These are phyloP conservation scores for Drosophila nr. perissopoda DNA, from an alignment of 2,888 invertebrate genomes.

Conservation along the genomic window DNA sequence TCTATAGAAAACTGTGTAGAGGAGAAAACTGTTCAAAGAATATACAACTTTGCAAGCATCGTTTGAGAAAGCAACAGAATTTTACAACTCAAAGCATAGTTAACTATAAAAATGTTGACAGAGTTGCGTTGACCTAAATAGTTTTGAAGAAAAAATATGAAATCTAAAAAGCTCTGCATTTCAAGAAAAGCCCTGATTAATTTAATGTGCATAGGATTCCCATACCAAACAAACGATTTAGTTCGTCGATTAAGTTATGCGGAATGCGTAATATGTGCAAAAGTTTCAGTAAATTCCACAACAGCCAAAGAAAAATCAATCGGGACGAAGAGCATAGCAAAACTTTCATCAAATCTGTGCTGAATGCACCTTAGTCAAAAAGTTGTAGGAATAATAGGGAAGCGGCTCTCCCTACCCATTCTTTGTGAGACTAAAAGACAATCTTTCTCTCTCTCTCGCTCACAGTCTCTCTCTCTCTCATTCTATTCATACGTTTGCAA, in stretches of 20 bases:
- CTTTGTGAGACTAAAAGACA: conserved; percentile 30
- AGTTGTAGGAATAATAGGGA: conserved; percentile 20
- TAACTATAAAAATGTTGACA: conserved; percentile 3
- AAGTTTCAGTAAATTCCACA: conserved; percentile 15
- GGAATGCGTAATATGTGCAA: conserved; percentile 3
- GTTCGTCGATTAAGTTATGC: conserved; percentile 14
- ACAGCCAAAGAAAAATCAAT: conserved; percentile 24
- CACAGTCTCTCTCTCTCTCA: too few species aligned
- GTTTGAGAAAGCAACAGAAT: conserved; percentile 6
- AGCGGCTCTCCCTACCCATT: neutral
- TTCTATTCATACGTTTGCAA: conserved; percentile 23
- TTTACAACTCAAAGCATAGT: conserved; percentile 1
- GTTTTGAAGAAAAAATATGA: conserved; percentile 1
- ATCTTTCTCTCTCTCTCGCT: neutral
- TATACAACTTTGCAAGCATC: conserved; percentile 14
- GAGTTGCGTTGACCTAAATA: conserved; percentile 8
- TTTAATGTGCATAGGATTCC: neutral
- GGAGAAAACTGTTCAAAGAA: conserved; percentile 13
- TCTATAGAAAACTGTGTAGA: neutral
- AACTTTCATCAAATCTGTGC: conserved; percentile 34
- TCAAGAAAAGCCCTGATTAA: neutral
- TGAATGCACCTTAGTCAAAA: conserved; percentile 20
- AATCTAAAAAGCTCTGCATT: neutral
- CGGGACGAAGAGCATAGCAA: conserved; percentile 18
- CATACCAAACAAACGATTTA: neutral